These are phyloP conservation scores for Drosophila fungiperda DNA, from an alignment of 2,888 invertebrate species.

Conservation along the genomic window DNA sequence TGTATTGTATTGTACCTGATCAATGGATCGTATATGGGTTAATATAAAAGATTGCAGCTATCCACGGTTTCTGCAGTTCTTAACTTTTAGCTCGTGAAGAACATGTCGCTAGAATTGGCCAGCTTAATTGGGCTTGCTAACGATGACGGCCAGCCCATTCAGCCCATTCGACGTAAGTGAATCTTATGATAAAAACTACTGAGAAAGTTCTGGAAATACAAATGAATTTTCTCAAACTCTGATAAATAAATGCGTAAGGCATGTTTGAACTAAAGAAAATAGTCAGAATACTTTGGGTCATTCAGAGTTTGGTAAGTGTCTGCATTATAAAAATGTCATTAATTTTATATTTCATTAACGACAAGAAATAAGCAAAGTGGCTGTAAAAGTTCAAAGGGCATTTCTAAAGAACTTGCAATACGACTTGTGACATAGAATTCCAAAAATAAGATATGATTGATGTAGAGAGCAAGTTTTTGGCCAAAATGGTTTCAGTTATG, in stretches of 20 bases:
- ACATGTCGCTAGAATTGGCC: slow-evolving; percentile 50
- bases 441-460: background rate
- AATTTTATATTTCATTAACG: background rate
- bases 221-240: background rate
- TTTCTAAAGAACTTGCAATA: background rate
- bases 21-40: slow-evolving; percentile 6
- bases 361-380: background rate
- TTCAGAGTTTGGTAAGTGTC: no score
- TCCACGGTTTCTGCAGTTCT: slow-evolving; percentile 7
- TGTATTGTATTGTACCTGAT: slow-evolving; percentile 19
- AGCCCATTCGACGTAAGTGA: slow-evolving; percentile 31
- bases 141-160: slow-evolving; percentile 26
- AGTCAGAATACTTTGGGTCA: background rate
- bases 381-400: background rate
- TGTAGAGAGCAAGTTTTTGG: no score
- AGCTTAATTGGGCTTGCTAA: slow-evolving; percentile 45
- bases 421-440: background rate
- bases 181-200: background rate
- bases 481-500: background rate
- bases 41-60: slow-evolving; percentile 42
- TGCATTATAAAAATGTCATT: background rate
- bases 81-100: background rate
- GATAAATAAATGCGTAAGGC: slow-evolving; percentile 2
- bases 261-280: background rate
- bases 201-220: background rate